Evolutionary conservation across 2,797 vertebrate genomes (phyloP), one percentile per base, ranked within the genome.

Genomic region (Gymnocypris eckloni): DNA sequence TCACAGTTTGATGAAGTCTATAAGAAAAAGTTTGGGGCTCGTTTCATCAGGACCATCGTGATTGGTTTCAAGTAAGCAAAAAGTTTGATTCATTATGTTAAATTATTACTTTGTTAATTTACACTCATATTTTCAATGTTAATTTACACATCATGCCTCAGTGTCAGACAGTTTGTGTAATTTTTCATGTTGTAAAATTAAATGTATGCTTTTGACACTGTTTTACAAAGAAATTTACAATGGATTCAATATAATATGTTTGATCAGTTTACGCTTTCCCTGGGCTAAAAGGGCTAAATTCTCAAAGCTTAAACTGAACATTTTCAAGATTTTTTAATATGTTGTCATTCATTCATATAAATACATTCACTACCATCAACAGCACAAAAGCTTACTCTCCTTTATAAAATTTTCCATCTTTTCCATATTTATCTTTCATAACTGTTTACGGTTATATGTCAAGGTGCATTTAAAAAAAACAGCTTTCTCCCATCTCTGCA

Each of bases 1-100:
- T 54, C 48, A 54, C 59, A 91, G 91, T 85, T 86, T 81, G 10
- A 91, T 73, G 0, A 0, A 1, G n/a, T 91, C 75, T 91, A 86
- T 77, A 80, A 9, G 18, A 1, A 0, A 1, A 9, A 25, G 50
- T 91, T 72, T 82, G 88, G 86, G 8, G 0, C 0, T 1, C 66
- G 1, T 1, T 91, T 91, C 56, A 4, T 88, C 69, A 59, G 22
- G 15, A 82, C 83, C 0, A 76, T 87, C 5, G 83, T 91, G n/a
- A 0, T 66, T 12, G 59, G 0, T 10, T 91, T 90, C 64, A 82
- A 11, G 89, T 90, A 52, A 69, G 33, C 77, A n/a, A 45, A 4
- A 15, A 2, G 3, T 52, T 22, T 50, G 5, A 22, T 16, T 75
- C 6, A 54, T 6, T n/a, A 41, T 8, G 4, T 80, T 20, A 45